phyloP scores from a whole-genome alignment of 2,888 invertebrate genomes.

The Cinara cedri region DNA sequence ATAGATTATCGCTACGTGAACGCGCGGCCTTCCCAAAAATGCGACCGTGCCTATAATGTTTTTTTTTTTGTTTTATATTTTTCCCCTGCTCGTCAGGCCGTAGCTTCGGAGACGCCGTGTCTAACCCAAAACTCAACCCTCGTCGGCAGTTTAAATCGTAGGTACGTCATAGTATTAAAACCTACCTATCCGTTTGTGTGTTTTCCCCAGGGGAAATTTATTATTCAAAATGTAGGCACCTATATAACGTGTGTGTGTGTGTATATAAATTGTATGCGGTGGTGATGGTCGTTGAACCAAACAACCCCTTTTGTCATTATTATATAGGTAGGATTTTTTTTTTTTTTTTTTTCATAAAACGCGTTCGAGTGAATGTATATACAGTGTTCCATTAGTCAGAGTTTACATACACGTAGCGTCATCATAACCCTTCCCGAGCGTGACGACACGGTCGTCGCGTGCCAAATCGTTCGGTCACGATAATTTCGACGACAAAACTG shows the following conservation, averaged over 20 bases:
- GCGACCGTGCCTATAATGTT: no score
- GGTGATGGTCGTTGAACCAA: slow-evolving; percentile 26
- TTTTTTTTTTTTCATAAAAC: background rate
- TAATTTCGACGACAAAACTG: background rate
- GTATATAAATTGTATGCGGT: no score
- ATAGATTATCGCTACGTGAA: no score
- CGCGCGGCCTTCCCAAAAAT: no score
- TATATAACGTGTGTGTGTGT: no score
- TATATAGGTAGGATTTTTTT: no score
- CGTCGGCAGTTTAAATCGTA: no score
- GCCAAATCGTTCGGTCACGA: background rate
- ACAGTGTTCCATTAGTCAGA: slow-evolving; percentile 14
- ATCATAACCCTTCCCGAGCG: background rate
- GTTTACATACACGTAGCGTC: background rate
- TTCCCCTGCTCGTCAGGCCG: no score
- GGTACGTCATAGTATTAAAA: background rate
- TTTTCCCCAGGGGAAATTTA: slow-evolving; percentile 37
- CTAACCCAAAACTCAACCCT: no score
- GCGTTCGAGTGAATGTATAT: background rate
- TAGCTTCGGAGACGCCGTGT: no score
- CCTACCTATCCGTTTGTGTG: background rate
- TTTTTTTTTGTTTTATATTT: no score
- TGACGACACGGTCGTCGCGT: background rate
- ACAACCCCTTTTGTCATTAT: slow-evolving; percentile 10
- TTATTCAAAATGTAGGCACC: slow-evolving; percentile 46